These are phyloP conservation scores for Coptodon bakossiorum DNA, from an alignment of 2,113 vertebrate species.

Conservation along the genomic window DNA sequence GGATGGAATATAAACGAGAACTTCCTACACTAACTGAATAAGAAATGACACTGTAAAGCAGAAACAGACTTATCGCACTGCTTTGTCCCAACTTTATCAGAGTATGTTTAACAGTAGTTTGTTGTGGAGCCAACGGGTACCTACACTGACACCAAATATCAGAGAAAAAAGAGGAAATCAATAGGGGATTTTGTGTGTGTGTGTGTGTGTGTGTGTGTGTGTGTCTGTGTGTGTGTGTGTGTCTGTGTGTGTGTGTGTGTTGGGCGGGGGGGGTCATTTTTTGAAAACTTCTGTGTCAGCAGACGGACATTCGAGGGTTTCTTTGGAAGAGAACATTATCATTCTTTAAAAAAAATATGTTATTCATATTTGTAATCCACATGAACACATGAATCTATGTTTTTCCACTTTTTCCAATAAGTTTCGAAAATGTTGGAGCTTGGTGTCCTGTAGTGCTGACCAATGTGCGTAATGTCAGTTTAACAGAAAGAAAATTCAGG, in stretches of 20 bases:
- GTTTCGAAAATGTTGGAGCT: rapidly evolving
- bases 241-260: too few relatives aligned
- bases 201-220: not conserved
- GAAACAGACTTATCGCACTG: not conserved
- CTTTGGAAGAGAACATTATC: not conserved
- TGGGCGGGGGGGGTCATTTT: rapidly evolving
- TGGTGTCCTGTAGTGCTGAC: not conserved
- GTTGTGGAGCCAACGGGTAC: not conserved
- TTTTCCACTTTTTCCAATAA: not conserved
- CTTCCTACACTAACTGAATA: not conserved
- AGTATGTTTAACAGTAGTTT: not conserved
- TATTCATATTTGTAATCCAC: not conserved
- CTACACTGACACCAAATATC: not conserved
- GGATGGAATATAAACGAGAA: not conserved
- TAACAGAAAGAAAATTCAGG: not conserved
- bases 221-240: too few relatives aligned
- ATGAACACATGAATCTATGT: not conserved
- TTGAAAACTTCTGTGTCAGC: not conserved
- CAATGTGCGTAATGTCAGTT: not conserved
- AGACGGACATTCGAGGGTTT: not conserved
- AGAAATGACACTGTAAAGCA: not conserved
- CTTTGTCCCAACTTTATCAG: not conserved
- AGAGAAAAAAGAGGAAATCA: not conserved
- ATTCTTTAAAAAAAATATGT: rapidly evolving
- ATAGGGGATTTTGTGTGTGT: not conserved